These are phyloP conservation scores for Cancer borealis DNA, from an alignment of 2,888 invertebrate species.

Conservation along the genomic window DNA sequence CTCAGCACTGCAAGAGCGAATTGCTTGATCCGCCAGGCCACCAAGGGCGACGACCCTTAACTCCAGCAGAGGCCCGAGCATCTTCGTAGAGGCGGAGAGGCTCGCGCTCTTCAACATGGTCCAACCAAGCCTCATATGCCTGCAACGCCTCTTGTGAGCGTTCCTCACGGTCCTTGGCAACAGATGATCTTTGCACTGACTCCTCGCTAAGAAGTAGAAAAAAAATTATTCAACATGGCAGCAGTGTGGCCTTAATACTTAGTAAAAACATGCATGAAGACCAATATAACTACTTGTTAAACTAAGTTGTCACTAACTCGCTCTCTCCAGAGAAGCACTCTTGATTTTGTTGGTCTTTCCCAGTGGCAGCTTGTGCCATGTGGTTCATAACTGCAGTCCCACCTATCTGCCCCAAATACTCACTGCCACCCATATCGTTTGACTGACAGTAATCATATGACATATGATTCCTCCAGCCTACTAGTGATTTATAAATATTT, in stretches of 20 bases:
- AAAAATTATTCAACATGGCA: not conserved
- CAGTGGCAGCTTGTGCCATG: too few relatives aligned
- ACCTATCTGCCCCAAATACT: too few relatives aligned
- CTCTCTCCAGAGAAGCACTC: too few relatives aligned
- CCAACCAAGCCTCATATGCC: conserved; percentile 69
- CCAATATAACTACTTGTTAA: not conserved
- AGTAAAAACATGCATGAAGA: not conserved
- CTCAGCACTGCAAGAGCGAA: conserved; percentile 60
- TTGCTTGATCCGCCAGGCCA: conserved; percentile 60
- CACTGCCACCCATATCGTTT: not conserved
- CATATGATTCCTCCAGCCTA: too few relatives aligned
- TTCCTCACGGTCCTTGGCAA: not conserved
- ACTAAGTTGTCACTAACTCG: not conserved
- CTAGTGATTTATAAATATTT: too few relatives aligned
- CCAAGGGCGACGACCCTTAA: conserved; percentile 50
- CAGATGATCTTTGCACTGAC: not conserved
- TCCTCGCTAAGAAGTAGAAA: not conserved
- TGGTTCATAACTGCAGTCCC: too few relatives aligned
- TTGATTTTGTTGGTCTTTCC: too few relatives aligned
- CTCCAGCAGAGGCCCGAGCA: not conserved
- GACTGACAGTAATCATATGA: not conserved
- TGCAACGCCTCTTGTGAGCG: conserved; percentile 61
- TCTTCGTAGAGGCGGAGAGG: conserved; percentile 47
- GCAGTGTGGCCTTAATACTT: not conserved
- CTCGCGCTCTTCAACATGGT: conserved; percentile 60